Conservation (phyloP, 1,140 invertebrate species). For the Diabrotica undecimpunctata region DNA sequence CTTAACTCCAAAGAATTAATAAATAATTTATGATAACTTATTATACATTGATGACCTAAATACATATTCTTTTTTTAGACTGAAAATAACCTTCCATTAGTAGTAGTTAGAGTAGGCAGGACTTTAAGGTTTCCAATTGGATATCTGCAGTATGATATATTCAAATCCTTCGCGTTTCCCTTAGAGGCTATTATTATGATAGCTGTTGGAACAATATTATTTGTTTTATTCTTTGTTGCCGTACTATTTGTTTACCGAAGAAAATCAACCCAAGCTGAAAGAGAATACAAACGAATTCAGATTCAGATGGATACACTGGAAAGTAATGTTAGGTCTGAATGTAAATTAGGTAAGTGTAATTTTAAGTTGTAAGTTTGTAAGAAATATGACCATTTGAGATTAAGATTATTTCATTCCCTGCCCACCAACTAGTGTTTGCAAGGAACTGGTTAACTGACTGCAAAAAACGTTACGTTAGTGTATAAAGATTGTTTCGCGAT, state of each 20-base stretch:
- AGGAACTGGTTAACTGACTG: too few species aligned
- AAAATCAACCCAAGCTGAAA: conserved; percentile 90
- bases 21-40: too few species aligned
- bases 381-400: not conserved
- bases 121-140: conserved; percentile 84
- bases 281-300: conserved; percentile 96
- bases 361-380: not conserved
- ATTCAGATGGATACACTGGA: conserved; percentile 99
- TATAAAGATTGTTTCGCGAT: too few species aligned
- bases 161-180: conserved; percentile 78
- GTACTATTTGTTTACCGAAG: conserved; percentile 84
- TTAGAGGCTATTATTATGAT: conserved; percentile 84
- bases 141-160: conserved; percentile 83
- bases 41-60: not conserved
- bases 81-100: conserved; percentile 74
- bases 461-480: too few species aligned
- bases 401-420: too few species aligned
- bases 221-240: conserved; percentile 80
- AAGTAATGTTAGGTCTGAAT: conserved; percentile 95
- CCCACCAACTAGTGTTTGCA: too few species aligned
- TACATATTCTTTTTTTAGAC: conserved; percentile 44
- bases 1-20: too few species aligned
- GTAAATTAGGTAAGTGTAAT: conserved; percentile 75
- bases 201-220: conserved; percentile 74
- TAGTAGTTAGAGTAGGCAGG: conserved; percentile 85